Evolutionary conservation across 2,113 vertebrate species (phyloP).

Genomic region (Atlantisia rogersi): DNA sequence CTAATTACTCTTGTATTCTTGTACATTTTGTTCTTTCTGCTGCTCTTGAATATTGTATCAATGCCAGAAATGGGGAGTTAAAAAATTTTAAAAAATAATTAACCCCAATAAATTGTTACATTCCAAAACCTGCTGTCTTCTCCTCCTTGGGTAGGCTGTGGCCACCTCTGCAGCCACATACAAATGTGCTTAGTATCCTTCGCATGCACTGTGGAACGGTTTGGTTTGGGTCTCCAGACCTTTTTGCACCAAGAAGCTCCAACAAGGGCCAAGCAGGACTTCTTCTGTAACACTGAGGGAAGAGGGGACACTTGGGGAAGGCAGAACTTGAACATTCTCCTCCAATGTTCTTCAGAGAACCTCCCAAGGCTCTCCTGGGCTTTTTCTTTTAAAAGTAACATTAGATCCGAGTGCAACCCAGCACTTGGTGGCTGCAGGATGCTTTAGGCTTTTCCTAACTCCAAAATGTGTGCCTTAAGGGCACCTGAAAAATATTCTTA

Average conservation of each 20-base stretch:
- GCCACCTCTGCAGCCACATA: background rate
- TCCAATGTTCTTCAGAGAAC: background rate
- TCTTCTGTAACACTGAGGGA: background rate
- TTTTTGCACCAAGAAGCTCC: background rate
- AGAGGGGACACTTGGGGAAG: background rate
- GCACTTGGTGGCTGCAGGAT: background rate
- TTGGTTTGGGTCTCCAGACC: background rate
- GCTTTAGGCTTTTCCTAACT: background rate
- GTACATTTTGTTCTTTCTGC: constrained; percentile 82
- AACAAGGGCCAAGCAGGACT: background rate
- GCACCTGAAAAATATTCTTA: background rate
- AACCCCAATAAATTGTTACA: constrained; percentile 84
- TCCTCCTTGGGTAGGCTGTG: background rate
- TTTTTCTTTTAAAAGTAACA: background rate
- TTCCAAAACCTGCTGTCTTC: constrained; percentile 63
- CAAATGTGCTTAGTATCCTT: background rate
- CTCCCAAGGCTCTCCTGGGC: accelerated
- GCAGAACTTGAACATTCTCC: accelerated
- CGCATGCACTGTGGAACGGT: accelerated
- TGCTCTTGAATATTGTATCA: constrained; percentile 84
- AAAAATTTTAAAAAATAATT: constrained; percentile 44
- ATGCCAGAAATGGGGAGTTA: constrained; percentile 81
- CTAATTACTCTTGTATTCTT: constrained; percentile 78
- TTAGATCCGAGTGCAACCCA: background rate
- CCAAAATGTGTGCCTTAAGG: accelerated